Percentiles rank a stretch among this genome's conserved stretches.
Evolutionary conservation across 2,113 vertebrate species (phyloP).

Genomic region (Lepidothrix coronata): DNA sequence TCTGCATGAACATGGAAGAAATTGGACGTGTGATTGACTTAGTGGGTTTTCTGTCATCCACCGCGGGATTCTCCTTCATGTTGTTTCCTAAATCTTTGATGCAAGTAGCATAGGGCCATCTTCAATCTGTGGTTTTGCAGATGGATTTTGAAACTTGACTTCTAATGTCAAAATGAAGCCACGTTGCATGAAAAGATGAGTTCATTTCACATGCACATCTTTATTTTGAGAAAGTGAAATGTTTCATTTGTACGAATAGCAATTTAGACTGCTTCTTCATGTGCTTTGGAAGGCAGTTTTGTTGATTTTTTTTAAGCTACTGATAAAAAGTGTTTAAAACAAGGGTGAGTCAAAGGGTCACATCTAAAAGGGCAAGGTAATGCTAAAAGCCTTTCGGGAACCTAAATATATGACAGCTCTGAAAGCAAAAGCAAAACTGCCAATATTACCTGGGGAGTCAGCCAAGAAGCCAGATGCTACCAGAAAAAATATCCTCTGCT

Average conservation of each 20-base stretch:
- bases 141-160: background rate
- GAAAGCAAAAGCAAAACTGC: slow-evolving; percentile 31
- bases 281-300: background rate
- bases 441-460: slow-evolving; percentile 18
- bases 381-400: background rate
- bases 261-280: background rate
- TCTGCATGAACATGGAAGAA: background rate
- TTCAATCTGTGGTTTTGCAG: background rate
- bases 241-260: background rate
- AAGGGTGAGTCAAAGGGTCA: background rate
- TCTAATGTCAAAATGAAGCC: background rate
- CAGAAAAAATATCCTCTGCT: background rate
- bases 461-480: slow-evolving; percentile 45
- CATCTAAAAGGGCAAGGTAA: background rate
- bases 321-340: background rate
- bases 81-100: background rate
- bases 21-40: background rate
- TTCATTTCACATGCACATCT: background rate
- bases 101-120: background rate
- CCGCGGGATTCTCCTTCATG: background rate
- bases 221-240: background rate
- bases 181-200: background rate
- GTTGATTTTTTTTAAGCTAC: background rate
- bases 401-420: background rate
- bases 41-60: background rate